Base-by-base conservation (phyloP, 2,113 vertebrate genomes). In the Chiloscyllium plagiosum region DNA sequence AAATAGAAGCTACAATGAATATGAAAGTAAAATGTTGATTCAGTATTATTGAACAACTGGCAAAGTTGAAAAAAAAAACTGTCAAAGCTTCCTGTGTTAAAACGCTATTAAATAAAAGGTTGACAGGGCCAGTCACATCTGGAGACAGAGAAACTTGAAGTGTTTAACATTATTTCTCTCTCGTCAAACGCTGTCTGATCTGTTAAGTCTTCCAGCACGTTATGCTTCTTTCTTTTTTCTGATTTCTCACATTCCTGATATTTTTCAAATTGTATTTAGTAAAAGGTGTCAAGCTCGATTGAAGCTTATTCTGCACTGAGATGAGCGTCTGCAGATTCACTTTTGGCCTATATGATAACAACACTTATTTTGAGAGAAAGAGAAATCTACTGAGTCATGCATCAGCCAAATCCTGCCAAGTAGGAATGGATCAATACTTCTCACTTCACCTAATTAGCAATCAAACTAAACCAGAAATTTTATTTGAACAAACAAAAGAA, bases 401-500 rank as follows among this genome's bases (percentile, higher is more conserved):
- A 72, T 4, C 52, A 1, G 26, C 69, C 26, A 47, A 19, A 15
- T 95, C 5, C 26, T 95, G 69, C 37, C 26, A 13, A 2, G 12
- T 52, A 52, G 69, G 70, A 50, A 29, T n/a, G 26, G 94, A 76
- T 33, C 19, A 42, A 95, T 76, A 72, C 37, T 72, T 52, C 37
- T 95, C 94, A 95, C 26, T 47, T 72, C 19, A 29, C 68, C 94
- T 76, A 70, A 72, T 95, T 95, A 72, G 69, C 68, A 95, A 95
- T 72, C 69, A 47, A 95, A 76, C 61, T 69, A 95, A 95, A 72
- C 94, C 8, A 52, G 94, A 95, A 72, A 95, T 95, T 69, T 72
- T 72, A 52, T 76, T 72, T 12, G 26, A 52, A 52, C 61, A 68
- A 93, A 93, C 89, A 93, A 93, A 72, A 52, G 94, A 42, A 72